Conservation (phyloP, 1,140 invertebrate species). For the Apis dorsata region DNA sequence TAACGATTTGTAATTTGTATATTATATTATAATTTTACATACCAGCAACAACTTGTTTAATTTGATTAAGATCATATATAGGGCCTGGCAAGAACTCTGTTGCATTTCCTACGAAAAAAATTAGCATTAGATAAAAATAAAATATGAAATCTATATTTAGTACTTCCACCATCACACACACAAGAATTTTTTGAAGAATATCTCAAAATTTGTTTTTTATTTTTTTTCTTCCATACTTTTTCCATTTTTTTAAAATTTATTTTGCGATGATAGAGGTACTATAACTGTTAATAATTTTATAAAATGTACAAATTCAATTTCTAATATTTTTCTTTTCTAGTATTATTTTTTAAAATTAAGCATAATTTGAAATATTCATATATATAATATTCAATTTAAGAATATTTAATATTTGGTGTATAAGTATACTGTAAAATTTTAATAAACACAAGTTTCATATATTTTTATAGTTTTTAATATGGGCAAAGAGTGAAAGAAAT, state of each 20-base stretch:
- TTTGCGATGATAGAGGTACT: slow-evolving; percentile 54
- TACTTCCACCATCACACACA: slow-evolving; percentile 69
- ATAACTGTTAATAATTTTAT: slow-evolving; percentile 9
- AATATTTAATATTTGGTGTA: slow-evolving; percentile 12
- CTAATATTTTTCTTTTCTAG: slow-evolving; percentile 1
- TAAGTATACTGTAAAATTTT: slow-evolving; percentile 19
- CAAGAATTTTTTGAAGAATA: not conserved
- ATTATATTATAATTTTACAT: slow-evolving; percentile 70
- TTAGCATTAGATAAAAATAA: slow-evolving; percentile 64
- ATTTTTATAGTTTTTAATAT: slow-evolving; percentile 18
- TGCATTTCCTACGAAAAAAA: slow-evolving; percentile 77
- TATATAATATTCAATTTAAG: not conserved
- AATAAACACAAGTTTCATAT: slow-evolving; percentile 6
- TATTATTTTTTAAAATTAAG: slow-evolving; percentile 2
- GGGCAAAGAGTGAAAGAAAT: slow-evolving; percentile 47
- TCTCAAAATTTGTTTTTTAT: not conserved
- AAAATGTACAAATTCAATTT: not conserved
- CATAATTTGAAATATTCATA: not conserved
- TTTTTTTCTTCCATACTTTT: not conserved
- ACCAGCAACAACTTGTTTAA: slow-evolving; percentile 92
- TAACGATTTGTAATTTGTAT: not conserved
- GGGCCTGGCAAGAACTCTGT: slow-evolving; percentile 80
- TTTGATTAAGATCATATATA: slow-evolving; percentile 91
- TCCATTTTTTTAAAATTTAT: not conserved
- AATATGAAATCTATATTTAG: slow-evolving; percentile 44